A percentile compares a stretch with the other conserved stretches of the same genome.
Evolutionary conservation across 1,140 invertebrate species (phyloP).

Genomic region (Trachymyrmex cornetzi): DNA sequence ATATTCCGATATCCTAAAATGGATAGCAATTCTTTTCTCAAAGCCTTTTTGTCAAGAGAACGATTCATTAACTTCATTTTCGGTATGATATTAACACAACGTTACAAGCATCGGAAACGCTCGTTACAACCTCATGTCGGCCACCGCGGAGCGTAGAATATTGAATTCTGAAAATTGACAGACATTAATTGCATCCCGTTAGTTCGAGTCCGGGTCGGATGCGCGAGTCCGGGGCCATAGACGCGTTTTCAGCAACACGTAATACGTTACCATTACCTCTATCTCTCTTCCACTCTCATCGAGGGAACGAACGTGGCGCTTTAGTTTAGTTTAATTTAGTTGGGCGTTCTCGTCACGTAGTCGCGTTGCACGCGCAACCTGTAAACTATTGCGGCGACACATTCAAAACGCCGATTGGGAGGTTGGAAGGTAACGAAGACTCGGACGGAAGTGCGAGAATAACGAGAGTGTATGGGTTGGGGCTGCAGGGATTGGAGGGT

Average conservation of each 20-base stretch:
- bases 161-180: slow-evolving; percentile 65
- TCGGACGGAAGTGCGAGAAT: slow-evolving; percentile 28
- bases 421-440: neutral
- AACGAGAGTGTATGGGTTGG: neutral
- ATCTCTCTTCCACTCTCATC: neutral
- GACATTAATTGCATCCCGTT: slow-evolving; percentile 63
- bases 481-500: too few relatives aligned
- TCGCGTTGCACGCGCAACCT: slow-evolving; percentile 4
- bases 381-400: slow-evolving; percentile 42
- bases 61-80: slow-evolving; percentile 26
- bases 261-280: slow-evolving; percentile 27
- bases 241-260: slow-evolving; percentile 57
- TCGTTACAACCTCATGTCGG: slow-evolving; percentile 44
- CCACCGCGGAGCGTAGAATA: slow-evolving; percentile 41
- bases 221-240: slow-evolving; percentile 32
- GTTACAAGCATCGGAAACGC: slow-evolving; percentile 5
- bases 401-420: slow-evolving; percentile 46
- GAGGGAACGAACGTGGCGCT: slow-evolving; percentile 3
- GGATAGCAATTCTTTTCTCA: neutral
- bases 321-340: slow-evolving; percentile 67
- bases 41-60: neutral
- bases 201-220: slow-evolving; percentile 54
- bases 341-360: slow-evolving; percentile 56
- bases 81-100: slow-evolving; percentile 29
- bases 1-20: neutral